Conservation (phyloP, 2,888 invertebrate genomes). For the Cylindroiulus punctatus region DNA sequence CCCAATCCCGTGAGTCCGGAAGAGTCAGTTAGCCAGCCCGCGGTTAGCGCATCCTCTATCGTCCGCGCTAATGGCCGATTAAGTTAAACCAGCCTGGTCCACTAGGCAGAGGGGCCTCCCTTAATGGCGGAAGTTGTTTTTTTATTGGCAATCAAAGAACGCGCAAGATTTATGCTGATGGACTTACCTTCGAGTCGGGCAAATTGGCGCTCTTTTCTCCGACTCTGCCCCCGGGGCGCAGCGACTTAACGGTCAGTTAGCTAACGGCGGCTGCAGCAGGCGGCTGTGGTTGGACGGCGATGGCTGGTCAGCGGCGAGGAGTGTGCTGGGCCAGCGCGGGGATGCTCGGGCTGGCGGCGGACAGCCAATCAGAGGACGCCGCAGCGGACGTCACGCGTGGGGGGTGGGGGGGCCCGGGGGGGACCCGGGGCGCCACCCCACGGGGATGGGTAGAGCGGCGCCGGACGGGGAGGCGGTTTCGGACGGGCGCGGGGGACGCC, state of each 20-base stretch:
- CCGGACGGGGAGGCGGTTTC: neutral
- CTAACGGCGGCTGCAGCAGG: neutral
- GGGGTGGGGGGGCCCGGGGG: neutral
- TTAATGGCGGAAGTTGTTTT: conserved; percentile 41
- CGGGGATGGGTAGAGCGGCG: neutral
- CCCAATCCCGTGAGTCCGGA: no score
- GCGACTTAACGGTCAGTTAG: conserved; percentile 33
- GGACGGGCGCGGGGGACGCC: neutral
- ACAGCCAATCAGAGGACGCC: neutral
- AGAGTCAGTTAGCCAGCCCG: neutral
- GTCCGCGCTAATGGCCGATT: no score
- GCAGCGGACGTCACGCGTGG: conserved; percentile 37
- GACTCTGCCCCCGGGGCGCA: neutral
- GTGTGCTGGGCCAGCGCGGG: conserved; percentile 12
- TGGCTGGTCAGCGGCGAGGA: neutral
- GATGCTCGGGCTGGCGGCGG: neutral
- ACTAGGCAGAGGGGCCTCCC: conserved; percentile 4
- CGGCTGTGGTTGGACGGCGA: conserved; percentile 5
- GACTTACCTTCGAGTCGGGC: conserved; percentile 37
- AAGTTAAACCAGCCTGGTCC: conserved; percentile 35
- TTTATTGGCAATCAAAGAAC: conserved; percentile 43
- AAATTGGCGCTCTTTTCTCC: neutral
- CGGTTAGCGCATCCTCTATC: no score
- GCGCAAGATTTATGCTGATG: conserved; percentile 36
- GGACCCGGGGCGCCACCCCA: neutral